These are phyloP conservation scores for Leptura quadrifasciata DNA, from an alignment of 2,888 invertebrate genomes.

Conservation along the genomic window DNA sequence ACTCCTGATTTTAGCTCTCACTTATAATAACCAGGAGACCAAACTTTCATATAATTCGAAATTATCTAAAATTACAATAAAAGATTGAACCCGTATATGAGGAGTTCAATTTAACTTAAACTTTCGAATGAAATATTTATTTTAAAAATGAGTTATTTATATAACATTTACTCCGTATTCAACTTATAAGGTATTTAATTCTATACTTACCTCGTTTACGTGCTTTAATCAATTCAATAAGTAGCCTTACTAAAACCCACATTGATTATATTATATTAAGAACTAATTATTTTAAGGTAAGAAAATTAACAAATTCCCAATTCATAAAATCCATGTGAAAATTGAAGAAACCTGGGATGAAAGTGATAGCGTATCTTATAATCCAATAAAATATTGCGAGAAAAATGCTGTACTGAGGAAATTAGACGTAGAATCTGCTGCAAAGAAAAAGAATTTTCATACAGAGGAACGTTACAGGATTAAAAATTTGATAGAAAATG, in stretches of 20 bases:
- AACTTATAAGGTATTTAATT: too few relatives aligned
- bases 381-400: conserved; percentile 57
- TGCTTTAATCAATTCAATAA: neutral
- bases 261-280: neutral
- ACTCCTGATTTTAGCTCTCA: too few relatives aligned
- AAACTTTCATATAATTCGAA: too few relatives aligned
- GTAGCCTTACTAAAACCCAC: neutral
- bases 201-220: neutral
- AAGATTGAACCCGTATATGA: too few relatives aligned
- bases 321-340: conserved; percentile 47
- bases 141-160: too few relatives aligned
- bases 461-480: conserved; percentile 57
- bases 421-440: conserved; percentile 56
- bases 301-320: conserved; percentile 45
- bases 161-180: too few relatives aligned
- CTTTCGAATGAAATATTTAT: too few relatives aligned
- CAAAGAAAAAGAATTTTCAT: conserved; percentile 58
- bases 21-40: too few relatives aligned
- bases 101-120: too few relatives aligned
- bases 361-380: conserved; percentile 60
- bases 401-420: conserved; percentile 56
- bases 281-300: neutral
- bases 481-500: conserved; percentile 36
- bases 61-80: too few relatives aligned
- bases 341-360: conserved; percentile 65